Evolutionary conservation across 2,888 invertebrate genomes (phyloP), one percentile per base, ranked within the genome.

Genomic region (Tenthredo scrophulariae): DNA sequence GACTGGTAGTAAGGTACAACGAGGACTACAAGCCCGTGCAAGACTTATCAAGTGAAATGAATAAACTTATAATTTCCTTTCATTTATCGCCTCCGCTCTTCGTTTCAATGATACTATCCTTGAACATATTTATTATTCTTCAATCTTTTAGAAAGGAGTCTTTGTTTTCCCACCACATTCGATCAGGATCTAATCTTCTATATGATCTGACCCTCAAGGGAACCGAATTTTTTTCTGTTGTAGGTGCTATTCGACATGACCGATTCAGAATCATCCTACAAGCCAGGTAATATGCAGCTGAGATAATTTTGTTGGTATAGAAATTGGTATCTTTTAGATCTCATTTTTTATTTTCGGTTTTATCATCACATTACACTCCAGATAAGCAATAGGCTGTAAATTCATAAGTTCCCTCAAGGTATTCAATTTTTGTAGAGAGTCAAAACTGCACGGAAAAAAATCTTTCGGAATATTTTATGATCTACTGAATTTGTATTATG

Each of bases 201-300:
- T 26, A 26, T 62, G 4, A 18, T 70, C 70, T 15, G 22, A 43
- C 40, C 18, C 46, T 75, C 22, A 13, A 75, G 13, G 46, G 7
- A n/a, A 15, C 46, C 26, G 15, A 29, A 15, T 37, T 9, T 62
- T 22, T 58, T 58, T 13, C 6, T 58, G 6, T 62, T 58, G 26
- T 62, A 80, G 80, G 80, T 22, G 22, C 22, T 22, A 13, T 22
- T 80, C n/a, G 29, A 62, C 40, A 80, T 80, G 80, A 33, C 62
- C 2, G n/a, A 37, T 62, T 58, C 58, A 22, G 80, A 80, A 80
- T n/a, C 80, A 15, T 37, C 80, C 15, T 62, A 58, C 40, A 80
- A 80, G 40, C 58, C 40, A 62, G 80, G 80, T 80, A 62, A 58
- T 62, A 15, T 40, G 26, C 22, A 10, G 7, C 40, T 0, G 18